Base-by-base conservation (phyloP, 1,140 invertebrate species). In the Zaprionus africanus region DNA sequence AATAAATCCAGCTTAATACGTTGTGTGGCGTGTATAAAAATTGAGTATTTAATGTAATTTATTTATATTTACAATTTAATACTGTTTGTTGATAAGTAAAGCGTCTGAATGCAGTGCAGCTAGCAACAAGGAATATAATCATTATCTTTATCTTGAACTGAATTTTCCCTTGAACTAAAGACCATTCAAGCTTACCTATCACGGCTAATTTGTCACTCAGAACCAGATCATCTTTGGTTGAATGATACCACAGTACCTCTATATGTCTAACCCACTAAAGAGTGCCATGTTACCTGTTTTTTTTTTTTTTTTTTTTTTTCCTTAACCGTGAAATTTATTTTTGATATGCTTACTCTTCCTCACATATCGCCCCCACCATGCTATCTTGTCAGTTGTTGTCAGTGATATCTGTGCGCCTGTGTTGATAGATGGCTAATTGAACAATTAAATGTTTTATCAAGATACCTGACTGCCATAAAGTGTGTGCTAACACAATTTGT, bases 381-480 rank as follows among this genome's bases (percentile, higher is more conserved):
- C 4, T 51, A 51, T 51, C 46, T 51, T 24, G 46, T 51, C 46
- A 24, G 15, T 22, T 19, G 19, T 3, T n/a, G 46, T 22, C 17
- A 43, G 41, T 22, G 19, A 51, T 51, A 51, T 51, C 19, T 51
- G 46, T 24, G 5, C 46, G 28, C n/a, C 71, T 51, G 38, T 43
- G 34, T 61, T 41, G 56, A 59, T 58, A 41, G 49, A 22, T 41
- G n/a, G 17, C 43, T 43, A 56, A 64, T 69, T 75, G 31, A 78
- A 75, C 71, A 64, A 76, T 79, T 19, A 61, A 53, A 75, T 38
- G n/a, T 43, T 54, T 36, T 64, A 65, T 63, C 36, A 69, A 61
- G 57, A 36, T 41, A 56, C 24, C 38, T 53, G 17, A 5, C 22
- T 1, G 41, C 58, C 15, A 41, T 36, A 34, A 60, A 43, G 17